Evolutionary conservation across 2,113 vertebrate species (phyloP), one percentile per base, ranked within the genome.

Genomic region (Gadus macrocephalus): DNA sequence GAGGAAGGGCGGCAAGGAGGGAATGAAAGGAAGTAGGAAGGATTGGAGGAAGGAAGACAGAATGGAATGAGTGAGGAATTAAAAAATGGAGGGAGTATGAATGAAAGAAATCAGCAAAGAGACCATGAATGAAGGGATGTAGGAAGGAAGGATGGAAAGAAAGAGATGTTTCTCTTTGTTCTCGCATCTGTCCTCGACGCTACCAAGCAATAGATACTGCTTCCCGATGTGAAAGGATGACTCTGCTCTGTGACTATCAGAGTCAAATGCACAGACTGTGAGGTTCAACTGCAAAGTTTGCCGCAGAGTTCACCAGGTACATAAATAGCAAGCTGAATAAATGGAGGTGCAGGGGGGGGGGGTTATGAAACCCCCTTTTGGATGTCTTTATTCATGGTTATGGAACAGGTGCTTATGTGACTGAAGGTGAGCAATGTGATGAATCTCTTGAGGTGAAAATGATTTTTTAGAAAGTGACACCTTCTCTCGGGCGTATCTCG

Each of bases 91-190:
- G 42, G 42, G 42, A 49, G 42, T 9, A 49, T 12, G 42, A 49
- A 42, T 49, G 2, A 49, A 14, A 35, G 31, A 35, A 5, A 58
- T 16, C 60, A 20, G n/a, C 2, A 22, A 61, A 61, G 9, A 22
- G 20, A 61, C 3, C 5, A 62, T 20, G 60, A 22, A 62, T 25
- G 22, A 62, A 62, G 20, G 22, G 14, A 25, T 1, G 6, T 20
- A 62, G 5, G 19, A 22, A 22, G 19, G 22, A 19, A 25, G 22
- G 19, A 25, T 25, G 60, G 60, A 62, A 80, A 66, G 73, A 66
- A 70, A 49, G 72, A 64, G 73, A 80, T 74, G 78, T 83, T 86
- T 88, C 80, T 85, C 84, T 89, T 88, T 89, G 86, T 88, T 89
- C 84, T 58, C n/a, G 77, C 85, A 83, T 89, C 66, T 68, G 78